phyloP scores from a whole-genome alignment of 2,113 vertebrate species.

The Apistogramma diplotaenia region DNA sequence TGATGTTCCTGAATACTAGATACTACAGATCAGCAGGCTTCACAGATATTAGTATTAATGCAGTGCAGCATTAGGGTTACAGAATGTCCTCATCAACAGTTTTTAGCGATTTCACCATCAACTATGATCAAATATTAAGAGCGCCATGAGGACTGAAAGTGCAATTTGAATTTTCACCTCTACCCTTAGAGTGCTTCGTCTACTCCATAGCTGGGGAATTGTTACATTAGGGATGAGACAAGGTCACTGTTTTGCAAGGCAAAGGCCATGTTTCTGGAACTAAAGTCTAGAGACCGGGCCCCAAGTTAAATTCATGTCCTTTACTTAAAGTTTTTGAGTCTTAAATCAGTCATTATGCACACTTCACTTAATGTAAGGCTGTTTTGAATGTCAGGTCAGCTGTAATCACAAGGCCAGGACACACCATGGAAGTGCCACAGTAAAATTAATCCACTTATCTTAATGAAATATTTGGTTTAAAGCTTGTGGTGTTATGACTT shows the following conservation, averaged over 20 bases:
- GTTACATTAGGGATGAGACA: neutral
- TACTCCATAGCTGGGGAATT: neutral
- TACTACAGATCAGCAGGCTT: neutral
- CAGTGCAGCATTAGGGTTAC: neutral
- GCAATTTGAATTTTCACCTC: neutral
- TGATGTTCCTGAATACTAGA: neutral
- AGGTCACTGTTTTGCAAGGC: neutral
- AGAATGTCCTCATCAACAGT: conserved; percentile 30
- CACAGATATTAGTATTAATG: conserved; percentile 33
- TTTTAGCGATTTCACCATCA: conserved; percentile 56
- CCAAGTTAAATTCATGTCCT: neutral
- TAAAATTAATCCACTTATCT: neutral
- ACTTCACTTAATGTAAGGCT: neutral
- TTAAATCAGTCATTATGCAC: neutral
- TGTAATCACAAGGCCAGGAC: neutral
- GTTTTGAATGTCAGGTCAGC: neutral
- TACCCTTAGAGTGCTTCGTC: neutral
- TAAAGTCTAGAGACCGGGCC: neutral
- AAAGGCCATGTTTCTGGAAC: neutral
- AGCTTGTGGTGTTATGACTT: neutral
- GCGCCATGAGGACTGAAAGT: neutral
- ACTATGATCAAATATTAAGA: conserved; percentile 59
- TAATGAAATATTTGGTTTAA: neutral
- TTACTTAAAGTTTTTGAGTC: neutral
- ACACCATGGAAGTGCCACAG: neutral